Evolutionary conservation across 2,888 invertebrate species (phyloP), one percentile per base, ranked within the genome.

Genomic region (Tricholauxania praeusta): DNA sequence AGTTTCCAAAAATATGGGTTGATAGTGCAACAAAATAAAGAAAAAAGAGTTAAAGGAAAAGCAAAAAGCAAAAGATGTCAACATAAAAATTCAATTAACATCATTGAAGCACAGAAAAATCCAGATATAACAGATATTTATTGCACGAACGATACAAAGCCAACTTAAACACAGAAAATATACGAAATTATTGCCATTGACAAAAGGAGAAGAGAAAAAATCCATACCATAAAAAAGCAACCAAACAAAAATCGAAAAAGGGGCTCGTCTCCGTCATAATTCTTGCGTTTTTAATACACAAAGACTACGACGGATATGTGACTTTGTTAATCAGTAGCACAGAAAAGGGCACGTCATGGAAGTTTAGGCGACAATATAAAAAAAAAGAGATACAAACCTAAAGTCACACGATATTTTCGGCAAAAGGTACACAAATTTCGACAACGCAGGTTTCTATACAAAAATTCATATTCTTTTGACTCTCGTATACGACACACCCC

Each of bases 201-300:
- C 39, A 39, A 39, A 32, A 39, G 39, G 39, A 39, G 39, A 39
- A 39, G 39, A 39, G 10, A 10, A 39, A 39, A 39, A 39, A 39
- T 39, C 10, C 55, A 17, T 10, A 10, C 39, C 39, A 55, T 1
- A 10, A 28, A 53, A 55, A 5, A 19, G 5, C 15, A 22, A 48
- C 28, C 12, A 19, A 17, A 62, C 8, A 14, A 47, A 47, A 48
- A 19, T 22, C 12, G 10, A 28, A 67, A 65, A 55, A n/a, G 57
- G 48, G 67, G 67, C 67, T 67, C 67, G 67, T 67, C 67, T 57
- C 19, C 47, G 63, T 63, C 48, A 63, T 48, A 39, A 32, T 63
- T 63, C 48, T 15, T 17, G 63, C 47, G 48, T 63, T 48, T 19
- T 19, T n/a, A 39, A 39, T 39, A 39, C 10, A n/a, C 55, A 55